Evolutionary conservation across 2,797 vertebrate genomes (phyloP).

Genomic region (Ficedula albicollis): DNA sequence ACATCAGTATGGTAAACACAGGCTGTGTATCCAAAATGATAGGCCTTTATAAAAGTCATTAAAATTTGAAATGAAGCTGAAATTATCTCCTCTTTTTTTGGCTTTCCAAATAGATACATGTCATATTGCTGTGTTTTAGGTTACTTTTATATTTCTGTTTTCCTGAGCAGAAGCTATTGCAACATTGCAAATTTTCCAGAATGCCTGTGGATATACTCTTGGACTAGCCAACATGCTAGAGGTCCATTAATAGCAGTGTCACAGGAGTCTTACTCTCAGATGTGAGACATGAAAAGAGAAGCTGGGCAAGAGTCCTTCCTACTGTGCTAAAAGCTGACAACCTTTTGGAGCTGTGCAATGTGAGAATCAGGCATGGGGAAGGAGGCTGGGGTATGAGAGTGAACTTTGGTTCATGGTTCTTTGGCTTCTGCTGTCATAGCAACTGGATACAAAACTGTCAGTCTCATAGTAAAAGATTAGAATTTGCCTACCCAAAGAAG

Average conservation of each 20-base stretch:
- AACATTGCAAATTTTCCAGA: not conserved
- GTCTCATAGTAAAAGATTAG: not conserved
- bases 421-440: not conserved
- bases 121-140: not conserved
- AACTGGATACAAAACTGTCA: not conserved
- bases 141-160: not conserved
- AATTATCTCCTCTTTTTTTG: not conserved
- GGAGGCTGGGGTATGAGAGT: not conserved
- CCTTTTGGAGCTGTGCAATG: not conserved
- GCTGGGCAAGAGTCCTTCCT: not conserved
- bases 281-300: not conserved
- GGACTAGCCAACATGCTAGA: not conserved
- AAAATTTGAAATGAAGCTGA: not conserved
- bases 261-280: not conserved
- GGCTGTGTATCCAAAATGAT: not conserved
- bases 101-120: not conserved
- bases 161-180: not conserved
- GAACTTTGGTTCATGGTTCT: not conserved
- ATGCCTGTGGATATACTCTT: not conserved
- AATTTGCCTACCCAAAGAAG: not conserved
- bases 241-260: not conserved
- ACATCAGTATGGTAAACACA: not conserved
- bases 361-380: not conserved
- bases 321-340: not conserved
- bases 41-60: not conserved